Evolutionary conservation across 2,113 vertebrate species (phyloP), one percentile per base, ranked within the genome.

Genomic region (Plotosus lineatus): DNA sequence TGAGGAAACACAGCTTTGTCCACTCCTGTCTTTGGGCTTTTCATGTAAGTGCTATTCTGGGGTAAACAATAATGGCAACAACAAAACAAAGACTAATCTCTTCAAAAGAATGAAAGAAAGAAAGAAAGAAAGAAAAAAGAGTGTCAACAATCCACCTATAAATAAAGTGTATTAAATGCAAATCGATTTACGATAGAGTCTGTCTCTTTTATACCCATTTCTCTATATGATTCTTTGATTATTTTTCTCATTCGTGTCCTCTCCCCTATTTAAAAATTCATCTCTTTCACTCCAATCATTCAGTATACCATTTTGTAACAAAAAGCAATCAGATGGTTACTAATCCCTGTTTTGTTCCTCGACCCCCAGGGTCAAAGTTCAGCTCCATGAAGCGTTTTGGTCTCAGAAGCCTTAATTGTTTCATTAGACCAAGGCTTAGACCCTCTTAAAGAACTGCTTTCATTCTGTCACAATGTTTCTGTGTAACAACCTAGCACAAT

Each of bases 251-350:
- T 33, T 36, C 10, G 1, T 58, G 51, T 79, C 65, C 40, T 71
- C 60, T 72, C 21, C n/a, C 40, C 66, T 72, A 7, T 82, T 85
- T 73, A 58, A 42, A 75, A 79, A 83, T 85, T 83, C 78, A 80
- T 80, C 40, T 48, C 66, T 69, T 76, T 77, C 74, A 51, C 31
- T 23, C 48, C 42, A 56, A 51, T 81, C 78, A 77, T 44, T 56
- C 81, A n/a, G 17, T 23, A 26, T 77, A 85, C 19, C 60, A 3
- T 48, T 58, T 78, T 68, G n/a, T 60, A 78, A 78, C 81, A 80
- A 69, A 85, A 83, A 78, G 78, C 81, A 85, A 83, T 85, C 84
- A 85, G 81, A 82, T 85, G 81, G 56, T 56, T 42, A 71, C 79
- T 81, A 85, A 85, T 83, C 81, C 81, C n/a, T 19, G 66, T 83